Base-by-base conservation (phyloP, 2,888 invertebrate genomes). In the Leistus spinibarbis region DNA sequence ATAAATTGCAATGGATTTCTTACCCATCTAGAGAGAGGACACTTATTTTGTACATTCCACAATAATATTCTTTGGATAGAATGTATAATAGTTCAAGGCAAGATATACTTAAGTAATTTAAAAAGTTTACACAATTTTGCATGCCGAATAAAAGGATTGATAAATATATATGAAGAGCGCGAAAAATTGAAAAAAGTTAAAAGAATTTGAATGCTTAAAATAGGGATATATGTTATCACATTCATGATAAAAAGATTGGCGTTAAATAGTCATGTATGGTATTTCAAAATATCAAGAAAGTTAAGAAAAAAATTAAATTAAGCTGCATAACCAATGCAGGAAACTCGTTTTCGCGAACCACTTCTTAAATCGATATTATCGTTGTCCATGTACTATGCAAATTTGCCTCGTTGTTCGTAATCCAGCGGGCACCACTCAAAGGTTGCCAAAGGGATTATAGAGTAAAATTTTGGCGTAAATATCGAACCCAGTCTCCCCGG, bases 321-420 rank as follows among this genome's bases (percentile, higher is more conserved):
- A 40, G 40, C 10, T 40, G 40, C 13, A 40, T 40, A 40, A 20
- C 20, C n/a, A 16, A 24, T 60, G 27, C 60, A 69, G 54, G 16
- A 68, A 68, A 69, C 60, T 69, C 69, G 57, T 69, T 69, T 69
- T 69, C 16, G 63, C 16, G 64, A 54, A 63, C 24, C 71, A 71
- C 64, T 23, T 64, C 64, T 64, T 54, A 71, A 71, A 72, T 72
- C 72, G 66, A 72, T 72, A 66, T 57, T 72, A 72, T 72, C 72
- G 66, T 72, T 72, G 72, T 72, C 65, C 66, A 72, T 72, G 72
- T 66, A 65, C 64, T 65, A 72, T 72, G 72, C 56, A 72, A 72
- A 72, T 72, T 72, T 24, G 57, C 57, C 66, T 66, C 66, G 65
- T 66, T 57, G 65, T 66, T 57, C 66, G 57, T 72, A 72, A 72